These are phyloP conservation scores for Pelecanus crispus DNA, from an alignment of 2,113 vertebrate species.

Conservation along the genomic window DNA sequence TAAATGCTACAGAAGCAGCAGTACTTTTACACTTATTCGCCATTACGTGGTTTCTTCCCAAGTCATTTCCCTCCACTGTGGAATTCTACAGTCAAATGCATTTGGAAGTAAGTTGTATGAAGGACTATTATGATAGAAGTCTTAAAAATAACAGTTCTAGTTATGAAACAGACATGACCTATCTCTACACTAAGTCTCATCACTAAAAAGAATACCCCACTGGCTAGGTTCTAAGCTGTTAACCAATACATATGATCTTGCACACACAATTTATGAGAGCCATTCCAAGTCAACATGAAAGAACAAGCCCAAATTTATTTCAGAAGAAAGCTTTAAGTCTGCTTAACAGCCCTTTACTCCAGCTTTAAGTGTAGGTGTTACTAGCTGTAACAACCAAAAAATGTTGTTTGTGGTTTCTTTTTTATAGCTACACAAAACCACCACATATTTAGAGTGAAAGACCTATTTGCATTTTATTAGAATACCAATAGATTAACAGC, in stretches of 20 bases:
- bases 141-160: not conserved
- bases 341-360: not conserved
- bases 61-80: not conserved
- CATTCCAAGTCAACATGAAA: not conserved
- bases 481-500: not conserved
- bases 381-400: not conserved
- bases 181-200: not conserved
- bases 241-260: not conserved
- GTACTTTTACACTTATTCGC: not conserved
- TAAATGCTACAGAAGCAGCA: not conserved
- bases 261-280: not conserved
- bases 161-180: not conserved
- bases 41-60: not conserved
- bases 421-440: not conserved
- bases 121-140: not conserved
- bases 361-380: not conserved
- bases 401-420: not conserved
- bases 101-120: not conserved
- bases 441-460: not conserved
- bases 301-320: not conserved
- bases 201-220: not conserved
- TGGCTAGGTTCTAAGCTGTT: not conserved
- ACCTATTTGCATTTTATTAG: not conserved
- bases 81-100: not conserved
- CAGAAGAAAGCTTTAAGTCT: not conserved